phyloP scores from a whole-genome alignment of 2,797 vertebrate species.

The Eulemur rubriventer region DNA sequence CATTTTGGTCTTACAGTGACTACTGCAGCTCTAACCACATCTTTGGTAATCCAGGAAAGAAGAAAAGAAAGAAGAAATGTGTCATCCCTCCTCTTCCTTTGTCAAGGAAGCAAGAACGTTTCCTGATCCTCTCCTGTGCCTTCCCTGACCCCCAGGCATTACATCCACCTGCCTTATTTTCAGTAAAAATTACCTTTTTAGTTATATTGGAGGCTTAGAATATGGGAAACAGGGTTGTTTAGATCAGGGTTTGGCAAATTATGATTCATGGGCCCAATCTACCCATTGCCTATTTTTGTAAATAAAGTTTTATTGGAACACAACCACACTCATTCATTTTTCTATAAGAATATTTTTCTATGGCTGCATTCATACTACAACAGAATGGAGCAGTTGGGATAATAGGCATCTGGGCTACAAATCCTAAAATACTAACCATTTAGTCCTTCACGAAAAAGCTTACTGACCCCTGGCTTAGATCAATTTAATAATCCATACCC shows the following conservation, averaged over 20 bases:
- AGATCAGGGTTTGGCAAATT: background rate
- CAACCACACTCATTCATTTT: background rate
- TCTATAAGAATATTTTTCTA: background rate
- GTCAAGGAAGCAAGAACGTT: background rate
- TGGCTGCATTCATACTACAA: no score
- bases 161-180: background rate
- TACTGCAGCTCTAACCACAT: background rate
- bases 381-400: background rate
- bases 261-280: background rate
- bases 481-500: background rate
- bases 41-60: background rate
- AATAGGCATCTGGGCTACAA: background rate
- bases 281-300: background rate
- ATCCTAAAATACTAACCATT: background rate
- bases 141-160: background rate
- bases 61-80: background rate
- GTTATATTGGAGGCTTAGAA: background rate
- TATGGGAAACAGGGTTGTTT: background rate
- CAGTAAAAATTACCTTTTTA: background rate
- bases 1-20: background rate
- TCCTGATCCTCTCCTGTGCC: background rate
- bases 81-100: background rate
- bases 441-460: background rate
- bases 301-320: background rate
- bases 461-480: background rate